These are phyloP conservation scores for Cryptotis parvus DNA, from an alignment of 2,113 vertebrate genomes.

Conservation along the genomic window DNA sequence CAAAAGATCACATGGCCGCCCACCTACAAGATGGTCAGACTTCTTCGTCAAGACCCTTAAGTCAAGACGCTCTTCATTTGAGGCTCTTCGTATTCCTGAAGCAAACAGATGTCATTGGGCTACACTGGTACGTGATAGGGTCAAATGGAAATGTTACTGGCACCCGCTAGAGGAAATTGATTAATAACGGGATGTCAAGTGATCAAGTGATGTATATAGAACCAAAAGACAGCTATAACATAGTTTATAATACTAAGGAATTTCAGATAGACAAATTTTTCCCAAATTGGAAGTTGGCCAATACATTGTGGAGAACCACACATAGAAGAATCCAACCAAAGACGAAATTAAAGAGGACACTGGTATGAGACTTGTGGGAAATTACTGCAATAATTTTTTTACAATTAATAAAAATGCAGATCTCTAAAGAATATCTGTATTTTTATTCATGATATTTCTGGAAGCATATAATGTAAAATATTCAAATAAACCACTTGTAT, in stretches of 20 bases:
- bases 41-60: too few species aligned
- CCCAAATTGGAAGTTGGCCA: neutral
- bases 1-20: too few species aligned
- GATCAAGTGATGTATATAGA: conserved; percentile 15
- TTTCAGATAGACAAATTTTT: neutral
- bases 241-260: conserved; percentile 13
- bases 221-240: neutral
- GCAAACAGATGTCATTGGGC: too few species aligned
- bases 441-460: conserved; percentile 1
- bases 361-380: neutral
- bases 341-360: conserved; percentile 2
- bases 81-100: too few species aligned
- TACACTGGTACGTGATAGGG: too few species aligned
- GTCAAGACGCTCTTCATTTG: too few species aligned
- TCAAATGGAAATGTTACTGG: too few species aligned
- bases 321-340: conserved; percentile 13
- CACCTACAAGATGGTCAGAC: too few species aligned
- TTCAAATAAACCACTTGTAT: neutral
- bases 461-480: neutral
- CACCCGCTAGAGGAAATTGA: too few species aligned
- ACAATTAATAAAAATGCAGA: neutral
- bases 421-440: neutral
- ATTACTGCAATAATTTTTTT: neutral
- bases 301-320: neutral
- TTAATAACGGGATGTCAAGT: too few species aligned